These are phyloP conservation scores for Tetragonula carbonaria DNA, from an alignment of 2,888 invertebrate genomes.

Conservation along the genomic window DNA sequence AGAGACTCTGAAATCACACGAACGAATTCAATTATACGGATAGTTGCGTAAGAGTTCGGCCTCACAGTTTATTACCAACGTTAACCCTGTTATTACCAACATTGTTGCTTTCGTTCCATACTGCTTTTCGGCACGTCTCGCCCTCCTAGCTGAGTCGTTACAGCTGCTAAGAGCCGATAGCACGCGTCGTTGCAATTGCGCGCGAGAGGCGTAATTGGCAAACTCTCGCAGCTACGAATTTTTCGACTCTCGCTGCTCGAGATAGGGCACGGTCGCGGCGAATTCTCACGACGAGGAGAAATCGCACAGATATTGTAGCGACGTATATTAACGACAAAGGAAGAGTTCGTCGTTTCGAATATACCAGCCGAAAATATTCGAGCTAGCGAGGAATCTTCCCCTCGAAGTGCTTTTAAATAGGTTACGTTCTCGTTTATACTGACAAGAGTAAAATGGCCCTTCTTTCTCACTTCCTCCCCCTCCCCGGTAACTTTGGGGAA, in stretches of 20 bases:
- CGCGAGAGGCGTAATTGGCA: constrained; percentile 2
- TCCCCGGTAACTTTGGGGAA: constrained; percentile 4
- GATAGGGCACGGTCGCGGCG: neutral
- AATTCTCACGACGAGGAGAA: neutral
- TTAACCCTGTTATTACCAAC: too few relatives aligned
- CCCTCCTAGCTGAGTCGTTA: neutral
- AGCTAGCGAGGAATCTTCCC: too few relatives aligned
- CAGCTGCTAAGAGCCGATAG: neutral
- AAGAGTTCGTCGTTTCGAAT: neutral
- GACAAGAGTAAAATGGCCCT: neutral
- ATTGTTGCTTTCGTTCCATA: neutral
- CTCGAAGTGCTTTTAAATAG: constrained; percentile 30
- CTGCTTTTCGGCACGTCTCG: neutral
- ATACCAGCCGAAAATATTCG: neutral
- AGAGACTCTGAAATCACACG: constrained; percentile 85
- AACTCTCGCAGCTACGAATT: constrained; percentile 5
- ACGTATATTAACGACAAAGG: too few relatives aligned
- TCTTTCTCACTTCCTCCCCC: neutral
- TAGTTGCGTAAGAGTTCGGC: neutral
- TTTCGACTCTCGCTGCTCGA: constrained; percentile 1
- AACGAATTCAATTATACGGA: neutral
- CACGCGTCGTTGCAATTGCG: neutral
- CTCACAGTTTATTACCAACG: neutral
- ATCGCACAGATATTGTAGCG: neutral
- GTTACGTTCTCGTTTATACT: constrained; percentile 36